phyloP scores from a whole-genome alignment of 2,888 invertebrate genomes.

The Melikaiella ostensackeni region DNA sequence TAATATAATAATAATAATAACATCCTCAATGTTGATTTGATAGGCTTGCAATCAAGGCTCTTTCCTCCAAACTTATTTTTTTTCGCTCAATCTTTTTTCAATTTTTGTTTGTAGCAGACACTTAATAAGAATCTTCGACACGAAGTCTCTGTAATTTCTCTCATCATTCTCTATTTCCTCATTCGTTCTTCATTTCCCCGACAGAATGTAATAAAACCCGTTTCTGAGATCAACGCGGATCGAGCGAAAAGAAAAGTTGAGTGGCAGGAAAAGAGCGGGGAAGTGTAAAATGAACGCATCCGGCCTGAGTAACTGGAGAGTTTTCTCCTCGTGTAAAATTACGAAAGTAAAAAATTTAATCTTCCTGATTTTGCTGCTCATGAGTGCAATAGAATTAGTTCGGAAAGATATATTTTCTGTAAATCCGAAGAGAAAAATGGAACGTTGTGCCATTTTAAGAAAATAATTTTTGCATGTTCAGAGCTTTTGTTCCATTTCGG shows the following conservation, averaged over 20 bases:
- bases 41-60: too few species aligned
- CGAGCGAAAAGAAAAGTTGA: neutral
- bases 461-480: neutral
- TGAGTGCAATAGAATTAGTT: neutral
- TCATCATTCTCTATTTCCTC: conserved; percentile 53
- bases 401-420: neutral
- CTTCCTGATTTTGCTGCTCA: neutral
- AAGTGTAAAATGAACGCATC: conserved; percentile 28
- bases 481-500: neutral
- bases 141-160: conserved; percentile 10
- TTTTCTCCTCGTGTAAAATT: neutral
- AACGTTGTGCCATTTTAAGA: neutral
- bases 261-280: neutral
- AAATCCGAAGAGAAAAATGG: too few species aligned
- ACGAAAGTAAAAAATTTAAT: neutral
- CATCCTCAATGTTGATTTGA: too few species aligned
- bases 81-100: conserved; percentile 42
- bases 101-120: conserved; percentile 31
- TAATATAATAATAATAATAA: too few species aligned
- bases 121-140: conserved; percentile 36
- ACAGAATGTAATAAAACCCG: conserved; percentile 56
- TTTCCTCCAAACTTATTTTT: conserved; percentile 12
- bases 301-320: neutral
- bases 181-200: conserved; percentile 58
- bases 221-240: conserved; percentile 44